Base-by-base conservation (phyloP, 2,797 vertebrate genomes). In the Tragopan temminckii region DNA sequence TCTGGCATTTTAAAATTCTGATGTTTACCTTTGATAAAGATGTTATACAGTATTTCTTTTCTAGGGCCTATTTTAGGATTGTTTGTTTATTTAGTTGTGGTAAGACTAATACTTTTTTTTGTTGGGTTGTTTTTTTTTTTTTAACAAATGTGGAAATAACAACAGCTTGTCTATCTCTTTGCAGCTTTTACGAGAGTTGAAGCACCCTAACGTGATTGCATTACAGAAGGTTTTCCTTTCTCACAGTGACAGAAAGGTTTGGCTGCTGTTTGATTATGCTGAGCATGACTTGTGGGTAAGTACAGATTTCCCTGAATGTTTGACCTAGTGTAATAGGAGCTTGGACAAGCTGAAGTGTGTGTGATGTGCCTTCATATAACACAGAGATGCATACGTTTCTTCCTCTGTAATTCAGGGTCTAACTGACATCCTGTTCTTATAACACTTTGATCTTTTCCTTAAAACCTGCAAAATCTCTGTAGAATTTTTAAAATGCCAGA, bases 201-300 rank as follows among this genome's bases (percentile, higher is more conserved):
- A 99, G 97, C 99, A 99, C 94, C 98, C 99, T 7, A 99, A 99
- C 1, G 99, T 99, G 96, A 99, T 99, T 69, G 98, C 99, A 16
- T 98, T 99, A 96, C 99, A 99, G 98, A 99, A 99, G 96, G 99
- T 99, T 74, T 99, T 99, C 97, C 98, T 99, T 97, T 99, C 99
- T 92, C 99, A 99, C 97, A 99, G 99, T 29, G 99, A 99, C 97
- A 98, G 99, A 83, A 99, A 99, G 96, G 99, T 99, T 79, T 99
- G 99, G 99, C 98, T 99, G 70, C 98, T 99, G 76, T 99, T 99
- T 68, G 99, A 99, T 97, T 99, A 99, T 57, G 99, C 99, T 38
- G 99, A 99, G 93, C 99, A 99, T 46, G 99, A 99, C 94, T 97
- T 99, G 74, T 99, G 99, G 99, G 99, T 99, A 97, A 98, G 99